Percentiles rank a stretch among this genome's conserved stretches.
phyloP scores from a whole-genome alignment of 2,113 vertebrate genomes.

The Podiceps cristatus region DNA sequence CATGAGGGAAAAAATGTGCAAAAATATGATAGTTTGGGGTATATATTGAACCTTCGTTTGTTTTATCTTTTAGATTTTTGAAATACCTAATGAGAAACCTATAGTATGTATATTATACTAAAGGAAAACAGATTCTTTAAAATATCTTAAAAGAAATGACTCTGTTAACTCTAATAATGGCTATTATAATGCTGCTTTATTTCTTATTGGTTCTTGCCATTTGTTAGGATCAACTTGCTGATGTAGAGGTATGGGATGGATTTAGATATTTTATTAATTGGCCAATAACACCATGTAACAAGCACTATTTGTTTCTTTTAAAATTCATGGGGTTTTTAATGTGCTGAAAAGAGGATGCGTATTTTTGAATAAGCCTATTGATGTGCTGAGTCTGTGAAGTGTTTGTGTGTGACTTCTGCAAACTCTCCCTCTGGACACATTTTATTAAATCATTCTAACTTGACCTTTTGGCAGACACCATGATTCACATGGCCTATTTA shows the following conservation, averaged over 20 bases:
- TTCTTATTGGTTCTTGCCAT: not conserved
- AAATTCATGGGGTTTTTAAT: not conserved
- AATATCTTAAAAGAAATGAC: not conserved
- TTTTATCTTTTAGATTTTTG: not conserved
- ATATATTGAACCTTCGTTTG: not conserved
- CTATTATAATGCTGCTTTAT: not conserved
- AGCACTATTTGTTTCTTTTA: not conserved
- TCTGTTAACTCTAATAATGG: not conserved
- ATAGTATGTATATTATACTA: not conserved
- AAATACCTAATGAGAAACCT: not conserved
- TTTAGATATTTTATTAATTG: not conserved
- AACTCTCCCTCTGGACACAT: not conserved
- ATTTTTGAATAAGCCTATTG: not conserved
- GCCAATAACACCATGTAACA: not conserved
- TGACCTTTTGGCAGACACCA: not conserved
- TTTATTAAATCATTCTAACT: constrained; percentile 1
- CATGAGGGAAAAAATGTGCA: not conserved
- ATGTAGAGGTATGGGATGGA: not conserved
- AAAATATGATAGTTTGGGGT: not conserved
- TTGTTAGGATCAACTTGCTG: not conserved
- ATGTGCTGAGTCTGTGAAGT: not conserved
- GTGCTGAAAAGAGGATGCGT: not conserved
- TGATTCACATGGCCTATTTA: constrained; percentile 31
- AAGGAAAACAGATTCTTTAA: not conserved
- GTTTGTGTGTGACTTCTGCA: not conserved